Evolutionary conservation across 2,888 invertebrate species (phyloP), one percentile per base, ranked within the genome.

Genomic region (Cephus spinipes): DNA sequence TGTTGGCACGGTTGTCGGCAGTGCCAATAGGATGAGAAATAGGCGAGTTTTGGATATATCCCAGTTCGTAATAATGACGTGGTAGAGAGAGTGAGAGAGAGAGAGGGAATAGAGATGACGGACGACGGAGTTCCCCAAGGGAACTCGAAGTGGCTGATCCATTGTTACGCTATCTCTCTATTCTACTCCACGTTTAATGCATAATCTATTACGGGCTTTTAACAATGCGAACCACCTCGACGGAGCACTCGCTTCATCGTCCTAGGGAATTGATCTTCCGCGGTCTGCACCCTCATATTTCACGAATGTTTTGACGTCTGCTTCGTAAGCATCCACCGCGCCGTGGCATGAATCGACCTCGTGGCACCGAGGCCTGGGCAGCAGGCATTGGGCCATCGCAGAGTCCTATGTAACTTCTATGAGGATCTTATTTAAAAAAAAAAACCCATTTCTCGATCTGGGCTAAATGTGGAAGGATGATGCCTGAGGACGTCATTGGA

Each of bases 161-260:
- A 90, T 90, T 89, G 90, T 90, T 86, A 85, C 83, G 83, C 86
- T 88, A 89, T 90, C 90, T 89, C 88, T 87, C 86, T 83, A 85
- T 88, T 87, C 86, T 85, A 83, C 81, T 83, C 81, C 83, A 82
- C 85, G 86, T 89, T 91, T 89, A 89, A 90, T 91, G 90, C 90
- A 90, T 90, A 90, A 91, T 90, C 91, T 90, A 90, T 90, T 89
- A 89, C 87, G 85, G 85, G 87, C 87, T 89, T 89, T 91, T 90
- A 89, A 90, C 89, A 89, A 90, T 90, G 86, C 87, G 84, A 83
- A 81, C 84, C 87, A 84, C 81, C 86, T 85, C 84, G 78, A 36
- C 73, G 77, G 79, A 79, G 82, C 82, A 82, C 83, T 79, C 84
- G 79, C 84, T 82, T 84, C 81, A 81, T 75, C 80, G 81, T 85